Evolutionary conservation across 2,113 vertebrate genomes (phyloP).

Genomic region (Emydocephalus ijimae): DNA sequence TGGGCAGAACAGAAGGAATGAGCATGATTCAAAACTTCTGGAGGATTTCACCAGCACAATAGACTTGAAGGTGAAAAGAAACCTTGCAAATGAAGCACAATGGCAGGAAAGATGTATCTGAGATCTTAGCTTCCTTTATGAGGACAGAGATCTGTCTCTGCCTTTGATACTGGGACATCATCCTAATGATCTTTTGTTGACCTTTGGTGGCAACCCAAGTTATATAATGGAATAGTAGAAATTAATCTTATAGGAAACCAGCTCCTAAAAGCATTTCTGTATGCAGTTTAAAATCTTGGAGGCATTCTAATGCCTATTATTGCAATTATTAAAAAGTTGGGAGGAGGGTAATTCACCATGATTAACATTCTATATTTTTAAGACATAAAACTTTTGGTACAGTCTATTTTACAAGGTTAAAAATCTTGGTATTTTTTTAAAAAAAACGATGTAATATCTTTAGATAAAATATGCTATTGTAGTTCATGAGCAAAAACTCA

Average conservation of each 20-base stretch:
- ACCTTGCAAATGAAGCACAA: not conserved
- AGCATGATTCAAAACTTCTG: not conserved
- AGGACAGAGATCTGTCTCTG: not conserved
- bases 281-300: not conserved
- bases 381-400: not conserved
- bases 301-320: not conserved
- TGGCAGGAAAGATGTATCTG: not conserved
- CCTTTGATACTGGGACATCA: not conserved
- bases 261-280: not conserved
- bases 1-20: not conserved
- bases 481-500: constrained; percentile 21
- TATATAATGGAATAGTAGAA: not conserved
- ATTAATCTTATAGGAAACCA: not conserved
- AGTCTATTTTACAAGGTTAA: constrained; percentile 10
- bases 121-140: not conserved
- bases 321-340: not conserved
- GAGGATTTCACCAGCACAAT: not conserved
- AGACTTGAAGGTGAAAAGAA: not conserved
- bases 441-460: not conserved
- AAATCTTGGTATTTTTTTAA: not conserved
- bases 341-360: not conserved
- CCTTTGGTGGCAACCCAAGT: not conserved
- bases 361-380: constrained; percentile 1
- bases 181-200: not conserved
- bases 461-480: not conserved